phyloP scores from a whole-genome alignment of 1,140 invertebrate genomes.

The Cotesia glomerata region DNA sequence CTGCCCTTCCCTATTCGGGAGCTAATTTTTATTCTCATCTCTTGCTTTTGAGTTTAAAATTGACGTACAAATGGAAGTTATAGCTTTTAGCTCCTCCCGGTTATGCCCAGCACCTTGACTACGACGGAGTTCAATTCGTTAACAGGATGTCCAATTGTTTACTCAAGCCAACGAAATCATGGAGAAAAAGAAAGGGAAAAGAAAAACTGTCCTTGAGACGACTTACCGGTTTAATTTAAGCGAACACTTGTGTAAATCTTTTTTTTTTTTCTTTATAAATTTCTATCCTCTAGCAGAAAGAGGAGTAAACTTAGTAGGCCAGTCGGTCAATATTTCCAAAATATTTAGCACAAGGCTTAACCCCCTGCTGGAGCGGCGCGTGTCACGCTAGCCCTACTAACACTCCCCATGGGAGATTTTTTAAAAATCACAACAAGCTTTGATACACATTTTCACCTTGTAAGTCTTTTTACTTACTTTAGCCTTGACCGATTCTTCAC shows the following conservation, averaged over 20 bases:
- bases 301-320: not conserved
- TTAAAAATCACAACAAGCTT: not conserved
- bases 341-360: slow-evolving; percentile 31
- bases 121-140: too few relatives aligned
- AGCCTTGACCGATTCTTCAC: too few relatives aligned
- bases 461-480: too few relatives aligned
- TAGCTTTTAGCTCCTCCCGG: too few relatives aligned
- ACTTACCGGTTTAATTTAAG: too few relatives aligned
- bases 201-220: not conserved
- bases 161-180: not conserved
- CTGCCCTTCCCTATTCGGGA: too few relatives aligned
- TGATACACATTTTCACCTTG: not conserved
- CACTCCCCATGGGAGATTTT: slow-evolving; percentile 18
- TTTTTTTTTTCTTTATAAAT: not conserved
- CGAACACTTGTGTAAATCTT: not conserved
- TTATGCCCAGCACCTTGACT: too few relatives aligned
- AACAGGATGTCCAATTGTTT: too few relatives aligned
- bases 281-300: too few relatives aligned
- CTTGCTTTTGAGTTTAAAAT: too few relatives aligned
- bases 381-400: not conserved
- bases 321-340: slow-evolving; percentile 33
- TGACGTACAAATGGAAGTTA: too few relatives aligned
- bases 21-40: too few relatives aligned
- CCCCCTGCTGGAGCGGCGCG: slow-evolving; percentile 22
- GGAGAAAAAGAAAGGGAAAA: not conserved